These are phyloP conservation scores for Aptenodytes forsteri DNA, from an alignment of 2,113 vertebrate species.

Conservation along the genomic window DNA sequence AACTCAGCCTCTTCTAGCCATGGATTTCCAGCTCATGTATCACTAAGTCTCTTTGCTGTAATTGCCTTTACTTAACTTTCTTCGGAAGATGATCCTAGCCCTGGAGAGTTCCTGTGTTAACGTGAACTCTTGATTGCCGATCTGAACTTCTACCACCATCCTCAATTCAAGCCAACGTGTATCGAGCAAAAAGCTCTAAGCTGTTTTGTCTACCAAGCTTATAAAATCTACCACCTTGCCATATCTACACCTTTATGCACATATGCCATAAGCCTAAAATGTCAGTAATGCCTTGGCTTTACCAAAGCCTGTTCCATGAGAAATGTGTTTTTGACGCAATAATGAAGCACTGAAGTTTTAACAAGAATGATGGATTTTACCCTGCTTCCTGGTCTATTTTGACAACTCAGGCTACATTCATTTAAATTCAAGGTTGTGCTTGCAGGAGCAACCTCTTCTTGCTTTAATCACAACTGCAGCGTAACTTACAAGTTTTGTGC, in stretches of 20 bases:
- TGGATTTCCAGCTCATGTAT: not conserved
- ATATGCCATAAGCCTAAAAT: not conserved
- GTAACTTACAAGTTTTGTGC: not conserved
- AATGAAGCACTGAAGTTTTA: not conserved
- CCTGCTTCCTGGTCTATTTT: not conserved
- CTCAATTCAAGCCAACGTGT: not conserved
- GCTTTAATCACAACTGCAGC: not conserved
- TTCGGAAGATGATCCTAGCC: not conserved
- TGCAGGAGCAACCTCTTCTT: not conserved
- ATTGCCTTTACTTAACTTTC: not conserved
- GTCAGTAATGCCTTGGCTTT: not conserved
- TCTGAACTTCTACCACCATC: not conserved
- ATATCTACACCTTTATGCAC: not conserved
- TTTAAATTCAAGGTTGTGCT: not conserved
- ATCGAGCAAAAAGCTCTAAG: not conserved
- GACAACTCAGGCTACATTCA: not conserved
- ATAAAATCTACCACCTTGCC: not conserved
- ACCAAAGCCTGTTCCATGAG: not conserved
- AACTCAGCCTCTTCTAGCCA: not conserved
- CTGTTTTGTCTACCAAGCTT: not conserved
- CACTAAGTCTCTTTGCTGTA: not conserved
- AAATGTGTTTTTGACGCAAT: rapidly evolving
- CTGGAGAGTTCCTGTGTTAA: not conserved
- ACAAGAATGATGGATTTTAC: not conserved
- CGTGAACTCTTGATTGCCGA: not conserved